Percentiles rank a stretch among this genome's conserved stretches.
phyloP scores from a whole-genome alignment of 1,140 invertebrate species.

The Pseudomyrmex concolor region DNA sequence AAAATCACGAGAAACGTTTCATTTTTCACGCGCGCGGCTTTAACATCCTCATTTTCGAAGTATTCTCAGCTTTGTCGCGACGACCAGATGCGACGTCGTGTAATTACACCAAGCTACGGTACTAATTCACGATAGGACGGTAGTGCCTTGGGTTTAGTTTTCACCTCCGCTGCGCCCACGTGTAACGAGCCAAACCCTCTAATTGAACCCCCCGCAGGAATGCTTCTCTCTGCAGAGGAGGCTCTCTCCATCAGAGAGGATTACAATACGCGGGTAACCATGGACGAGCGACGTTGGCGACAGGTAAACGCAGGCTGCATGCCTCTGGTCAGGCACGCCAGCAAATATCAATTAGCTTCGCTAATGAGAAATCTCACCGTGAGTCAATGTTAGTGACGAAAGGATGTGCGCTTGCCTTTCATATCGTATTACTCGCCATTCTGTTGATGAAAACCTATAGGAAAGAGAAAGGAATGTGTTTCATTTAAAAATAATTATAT shows the following conservation, averaged over 20 bases:
- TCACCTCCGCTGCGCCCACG: conserved; percentile 49
- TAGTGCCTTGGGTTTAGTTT: conserved; percentile 65
- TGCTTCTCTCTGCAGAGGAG: conserved; percentile 48
- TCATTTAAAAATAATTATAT: not conserved
- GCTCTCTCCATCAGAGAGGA: conserved; percentile 54
- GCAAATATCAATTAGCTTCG: conserved; percentile 65
- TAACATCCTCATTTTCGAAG: not conserved
- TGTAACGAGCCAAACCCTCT: conserved; percentile 68
- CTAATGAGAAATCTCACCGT: conserved; percentile 64
- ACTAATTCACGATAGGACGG: conserved; percentile 50
- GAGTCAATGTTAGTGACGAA: conserved; percentile 40
- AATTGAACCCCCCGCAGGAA: conserved; percentile 69
- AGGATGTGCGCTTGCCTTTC: not conserved
- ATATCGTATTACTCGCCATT: not conserved
- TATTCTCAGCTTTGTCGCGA: conserved; percentile 10
- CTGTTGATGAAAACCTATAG: no score
- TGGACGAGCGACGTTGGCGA: conserved; percentile 63
- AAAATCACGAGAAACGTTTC: conserved; percentile 23
- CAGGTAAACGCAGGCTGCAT: conserved; percentile 62
- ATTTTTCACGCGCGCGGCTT: not conserved
- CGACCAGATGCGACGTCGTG: not conserved
- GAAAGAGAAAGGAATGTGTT: no score
- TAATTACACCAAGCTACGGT: conserved; percentile 54
- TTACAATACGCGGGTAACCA: conserved; percentile 70
- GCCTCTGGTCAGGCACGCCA: conserved; percentile 57